phyloP scores from a whole-genome alignment of 2,888 invertebrate genomes.

The Andrena chrysosceles region DNA sequence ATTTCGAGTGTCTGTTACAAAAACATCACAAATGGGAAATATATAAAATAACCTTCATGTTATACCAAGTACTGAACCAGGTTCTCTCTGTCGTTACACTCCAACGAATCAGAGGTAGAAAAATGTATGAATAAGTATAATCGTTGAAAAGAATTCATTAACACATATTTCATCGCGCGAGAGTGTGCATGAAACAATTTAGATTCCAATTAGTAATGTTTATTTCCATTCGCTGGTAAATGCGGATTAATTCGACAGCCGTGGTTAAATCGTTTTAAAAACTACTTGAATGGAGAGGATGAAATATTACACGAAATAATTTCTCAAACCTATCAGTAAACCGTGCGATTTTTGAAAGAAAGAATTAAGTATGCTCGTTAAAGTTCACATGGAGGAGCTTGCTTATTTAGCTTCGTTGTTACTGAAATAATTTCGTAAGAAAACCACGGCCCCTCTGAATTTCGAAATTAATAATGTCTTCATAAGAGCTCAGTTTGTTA shows the following conservation, averaged over 20 bases:
- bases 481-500: neutral
- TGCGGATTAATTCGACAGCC: neutral
- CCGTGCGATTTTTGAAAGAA: neutral
- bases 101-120: neutral
- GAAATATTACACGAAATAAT: neutral
- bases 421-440: too few relatives aligned
- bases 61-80: slow-evolving; percentile 7
- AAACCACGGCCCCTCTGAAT: neutral
- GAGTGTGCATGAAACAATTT: neutral
- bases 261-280: neutral
- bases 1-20: slow-evolving; percentile 40
- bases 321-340: neutral
- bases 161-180: neutral
- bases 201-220: neutral
- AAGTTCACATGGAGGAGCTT: too few relatives aligned
- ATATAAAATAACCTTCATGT: slow-evolving; percentile 41
- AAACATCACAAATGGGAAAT: slow-evolving; percentile 47
- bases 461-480: neutral
- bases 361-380: neutral
- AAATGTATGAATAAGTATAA: neutral
- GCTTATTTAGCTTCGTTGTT: too few relatives aligned
- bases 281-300: neutral
- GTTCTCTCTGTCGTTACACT: slow-evolving; percentile 2
- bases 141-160: slow-evolving; percentile 9
- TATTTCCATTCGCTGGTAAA: neutral